Evolutionary conservation across 1,140 invertebrate genomes (phyloP).

Genomic region (Brachionus angularis): DNA sequence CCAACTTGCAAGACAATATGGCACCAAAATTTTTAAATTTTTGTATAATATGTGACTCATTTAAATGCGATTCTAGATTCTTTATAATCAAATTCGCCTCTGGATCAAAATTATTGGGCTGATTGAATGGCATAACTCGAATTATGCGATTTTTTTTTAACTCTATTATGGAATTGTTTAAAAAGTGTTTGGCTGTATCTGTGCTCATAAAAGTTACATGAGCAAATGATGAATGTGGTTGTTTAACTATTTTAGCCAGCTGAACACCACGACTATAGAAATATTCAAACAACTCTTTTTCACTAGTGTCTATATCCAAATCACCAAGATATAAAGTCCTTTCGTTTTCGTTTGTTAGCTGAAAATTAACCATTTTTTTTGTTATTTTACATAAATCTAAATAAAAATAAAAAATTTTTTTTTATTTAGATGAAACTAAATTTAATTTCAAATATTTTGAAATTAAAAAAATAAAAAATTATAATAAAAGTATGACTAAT

Average conservation of each 20-base stretch:
- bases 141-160: neutral
- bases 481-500: too few relatives aligned
- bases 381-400: too few relatives aligned
- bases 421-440: too few relatives aligned
- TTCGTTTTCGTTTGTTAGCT: constrained; percentile 1
- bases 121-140: constrained; percentile 41
- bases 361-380: constrained; percentile 16
- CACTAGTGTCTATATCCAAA: constrained; percentile 27
- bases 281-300: neutral
- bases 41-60: constrained; percentile 22
- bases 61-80: constrained; percentile 24
- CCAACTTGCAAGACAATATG: constrained; percentile 32
- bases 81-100: constrained; percentile 41
- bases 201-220: constrained; percentile 24
- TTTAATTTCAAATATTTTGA: too few relatives aligned
- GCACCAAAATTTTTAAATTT: constrained; percentile 9
- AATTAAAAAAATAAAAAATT: too few relatives aligned
- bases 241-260: constrained; percentile 11
- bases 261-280: neutral
- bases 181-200: constrained; percentile 20
- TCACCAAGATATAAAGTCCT: constrained; percentile 36
- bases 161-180: neutral
- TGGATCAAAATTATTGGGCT: constrained; percentile 41
- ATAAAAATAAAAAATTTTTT: neutral
- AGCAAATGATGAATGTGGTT: constrained; percentile 27